Evolutionary conservation across 2,888 invertebrate genomes (phyloP), one percentile per base, ranked within the genome.

Genomic region (Athrips mouffetella): DNA sequence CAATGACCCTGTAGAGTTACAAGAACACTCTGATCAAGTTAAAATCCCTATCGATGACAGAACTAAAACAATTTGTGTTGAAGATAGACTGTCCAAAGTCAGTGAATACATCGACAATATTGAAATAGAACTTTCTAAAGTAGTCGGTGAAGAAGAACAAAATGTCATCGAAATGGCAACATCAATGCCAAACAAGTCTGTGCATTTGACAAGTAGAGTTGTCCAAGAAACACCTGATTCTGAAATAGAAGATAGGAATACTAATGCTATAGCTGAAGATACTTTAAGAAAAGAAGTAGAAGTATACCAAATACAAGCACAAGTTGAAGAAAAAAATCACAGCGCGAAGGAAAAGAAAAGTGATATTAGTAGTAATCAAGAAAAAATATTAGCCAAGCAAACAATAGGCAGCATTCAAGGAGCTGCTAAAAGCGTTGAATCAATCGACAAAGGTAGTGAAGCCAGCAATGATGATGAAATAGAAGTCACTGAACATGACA

Each of bases 101-200:
- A 15, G 18, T 18, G 15, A 23, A 13, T 30, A 21, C 23, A 15
- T 18, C 23, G 44, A 35, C 13, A 15, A 25, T 30, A 29, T 35
- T 15, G 44, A 31, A 20, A 45, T 7, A 11, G 48, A 45, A 23
- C 10, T 45, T 13, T 18, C 40, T 2, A 25, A 13, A 20, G 25
- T 40, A 25, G 40, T 40, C 1, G 40, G 40, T 11, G 23, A 40
- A 11, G 40, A 13, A 13, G 11, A 10, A 23, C 6, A 21, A 13
- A n/a, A 40, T 1, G 11, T 25, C 2, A 1, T 21, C 5, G 13
- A 40, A 11, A 40, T 20, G 8, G 40, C 21, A 44, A 45, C 45
- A 13, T 25, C 23, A 41, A 23, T 8, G 23, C 54, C 58, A 42
- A 51, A 55, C 41, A 52, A 50, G 27, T 40, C 45, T 20, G 23